These are phyloP conservation scores for Troides oblongomaculatus DNA, from an alignment of 2,888 invertebrate species.

Conservation along the genomic window DNA sequence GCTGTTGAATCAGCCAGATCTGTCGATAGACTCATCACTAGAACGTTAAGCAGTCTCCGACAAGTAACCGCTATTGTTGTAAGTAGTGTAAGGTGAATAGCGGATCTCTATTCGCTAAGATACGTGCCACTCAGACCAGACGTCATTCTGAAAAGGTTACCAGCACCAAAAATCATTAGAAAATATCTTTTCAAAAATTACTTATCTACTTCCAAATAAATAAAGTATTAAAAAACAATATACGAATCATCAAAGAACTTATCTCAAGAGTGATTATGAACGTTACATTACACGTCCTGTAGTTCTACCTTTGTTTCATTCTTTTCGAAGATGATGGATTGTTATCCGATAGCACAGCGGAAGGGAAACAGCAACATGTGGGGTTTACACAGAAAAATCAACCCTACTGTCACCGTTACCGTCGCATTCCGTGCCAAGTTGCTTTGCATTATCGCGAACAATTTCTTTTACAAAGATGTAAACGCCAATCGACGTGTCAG, in stretches of 20 bases:
- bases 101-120: no score
- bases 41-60: no score
- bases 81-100: no score
- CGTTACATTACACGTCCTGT: constrained; percentile 42
- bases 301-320: constrained; percentile 56
- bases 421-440: constrained; percentile 57
- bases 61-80: no score
- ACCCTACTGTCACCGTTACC: constrained; percentile 45
- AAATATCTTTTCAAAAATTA: no score
- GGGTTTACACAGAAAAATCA: constrained; percentile 50
- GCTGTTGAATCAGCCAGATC: no score
- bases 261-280: constrained; percentile 25
- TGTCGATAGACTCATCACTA: no score
- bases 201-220: no score
- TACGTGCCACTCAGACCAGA: no score
- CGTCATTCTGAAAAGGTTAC: no score
- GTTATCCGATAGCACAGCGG: constrained; percentile 62
- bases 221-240: no score
- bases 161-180: no score
- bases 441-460: constrained; percentile 57
- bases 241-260: constrained; percentile 27
- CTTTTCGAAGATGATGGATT: constrained; percentile 67
- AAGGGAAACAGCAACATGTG: constrained; percentile 57
- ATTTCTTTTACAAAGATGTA: constrained; percentile 74
- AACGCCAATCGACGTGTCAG: constrained; percentile 76